These are phyloP conservation scores for Nomada lathburiana DNA, from an alignment of 2,888 invertebrate species.

Conservation along the genomic window DNA sequence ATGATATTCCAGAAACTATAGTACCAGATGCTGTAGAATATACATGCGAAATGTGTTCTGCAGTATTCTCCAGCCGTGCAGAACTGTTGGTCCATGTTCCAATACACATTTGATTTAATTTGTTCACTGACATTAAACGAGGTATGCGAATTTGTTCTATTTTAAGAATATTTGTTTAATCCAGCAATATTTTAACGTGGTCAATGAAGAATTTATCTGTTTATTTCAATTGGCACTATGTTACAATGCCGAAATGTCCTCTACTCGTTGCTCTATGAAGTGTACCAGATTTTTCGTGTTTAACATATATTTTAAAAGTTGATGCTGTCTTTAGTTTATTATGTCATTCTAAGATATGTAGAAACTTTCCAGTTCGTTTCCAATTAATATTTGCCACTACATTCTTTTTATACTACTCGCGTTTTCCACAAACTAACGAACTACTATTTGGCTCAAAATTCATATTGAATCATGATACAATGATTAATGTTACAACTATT, in stretches of 20 bases:
- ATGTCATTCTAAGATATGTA: conserved; percentile 40
- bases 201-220: conserved; percentile 52
- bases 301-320: conserved; percentile 55
- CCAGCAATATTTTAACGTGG: conserved; percentile 58
- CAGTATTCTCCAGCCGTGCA: conserved; percentile 90
- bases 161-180: conserved; percentile 66
- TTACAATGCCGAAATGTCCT: conserved; percentile 55
- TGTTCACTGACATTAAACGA: conserved; percentile 59
- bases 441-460: conserved; percentile 48
- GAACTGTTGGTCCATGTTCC: conserved; percentile 92
- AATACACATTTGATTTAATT: conserved; percentile 90
- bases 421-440: conserved; percentile 30
- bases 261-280: conserved; percentile 63
- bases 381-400: conserved; percentile 22
- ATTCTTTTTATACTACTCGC: conserved; percentile 51
- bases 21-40: conserved; percentile 87
- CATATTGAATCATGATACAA: conserved; percentile 36
- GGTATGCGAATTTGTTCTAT: conserved; percentile 65
- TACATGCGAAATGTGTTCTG: conserved; percentile 93
- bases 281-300: conserved; percentile 55
- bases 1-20: conserved; percentile 85
- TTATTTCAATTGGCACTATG: conserved; percentile 55
- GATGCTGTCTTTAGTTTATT: conserved; percentile 55
- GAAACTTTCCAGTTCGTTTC: conserved; percentile 35
- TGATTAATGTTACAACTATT: conserved; percentile 49